Conservation (phyloP, 1,140 invertebrate genomes). For the Batillaria attramentaria region DNA sequence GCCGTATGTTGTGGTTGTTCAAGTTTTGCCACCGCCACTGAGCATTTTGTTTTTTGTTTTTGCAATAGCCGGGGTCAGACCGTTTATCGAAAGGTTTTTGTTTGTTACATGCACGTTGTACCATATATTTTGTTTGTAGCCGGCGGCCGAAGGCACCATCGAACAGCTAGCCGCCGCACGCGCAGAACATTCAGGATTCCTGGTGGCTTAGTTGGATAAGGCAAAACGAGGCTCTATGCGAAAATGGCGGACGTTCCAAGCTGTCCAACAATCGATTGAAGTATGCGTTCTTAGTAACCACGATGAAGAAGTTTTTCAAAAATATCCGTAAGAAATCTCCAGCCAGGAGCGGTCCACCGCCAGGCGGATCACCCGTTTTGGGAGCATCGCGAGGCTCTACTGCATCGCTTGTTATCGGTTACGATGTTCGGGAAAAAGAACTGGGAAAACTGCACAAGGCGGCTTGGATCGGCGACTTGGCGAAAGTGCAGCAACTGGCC, state of each 20-base stretch:
- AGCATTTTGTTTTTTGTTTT: no score
- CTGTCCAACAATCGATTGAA: slow-evolving; percentile 10
- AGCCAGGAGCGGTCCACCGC: slow-evolving; percentile 26
- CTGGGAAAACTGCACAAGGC: slow-evolving; percentile 65
- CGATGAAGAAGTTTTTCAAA: slow-evolving; percentile 61
- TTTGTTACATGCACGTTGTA: no score
- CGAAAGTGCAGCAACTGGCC: slow-evolving; percentile 62
- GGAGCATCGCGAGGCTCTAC: slow-evolving; percentile 38
- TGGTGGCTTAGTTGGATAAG: no score
- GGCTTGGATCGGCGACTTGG: slow-evolving; percentile 59
- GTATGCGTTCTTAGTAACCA: slow-evolving; percentile 54
- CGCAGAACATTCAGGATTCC: no score
- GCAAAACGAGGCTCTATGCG: slow-evolving; percentile 12
- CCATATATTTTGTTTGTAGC: no score
- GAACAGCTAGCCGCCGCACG: no score
- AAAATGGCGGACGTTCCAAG: slow-evolving; percentile 41
- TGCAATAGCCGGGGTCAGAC: no score
- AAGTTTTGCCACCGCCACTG: no score
- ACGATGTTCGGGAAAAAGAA: slow-evolving; percentile 63
- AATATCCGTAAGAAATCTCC: slow-evolving; percentile 50
- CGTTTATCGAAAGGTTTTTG: no score
- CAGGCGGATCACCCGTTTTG: slow-evolving; percentile 38
- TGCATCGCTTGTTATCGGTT: slow-evolving; percentile 44
- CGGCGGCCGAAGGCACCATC: no score
- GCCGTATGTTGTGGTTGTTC: no score